These are phyloP conservation scores for Anguilla obscura DNA, from an alignment of 2,797 vertebrate genomes.

Conservation along the genomic window DNA sequence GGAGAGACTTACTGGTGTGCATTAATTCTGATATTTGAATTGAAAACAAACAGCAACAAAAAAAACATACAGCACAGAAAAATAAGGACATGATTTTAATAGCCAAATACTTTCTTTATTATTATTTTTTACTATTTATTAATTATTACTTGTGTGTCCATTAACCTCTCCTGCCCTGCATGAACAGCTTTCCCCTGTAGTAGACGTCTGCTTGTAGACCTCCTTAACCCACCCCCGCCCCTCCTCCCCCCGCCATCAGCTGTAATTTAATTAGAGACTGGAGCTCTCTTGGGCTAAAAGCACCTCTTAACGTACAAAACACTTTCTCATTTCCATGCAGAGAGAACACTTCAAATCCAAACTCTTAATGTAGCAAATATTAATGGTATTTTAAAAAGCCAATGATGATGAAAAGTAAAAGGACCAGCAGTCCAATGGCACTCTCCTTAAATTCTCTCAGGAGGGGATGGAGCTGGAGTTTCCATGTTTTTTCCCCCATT, in stretches of 20 bases:
- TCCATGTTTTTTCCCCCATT: not conserved
- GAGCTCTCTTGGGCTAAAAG: not conserved
- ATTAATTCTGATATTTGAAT: not conserved
- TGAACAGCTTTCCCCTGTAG: not conserved
- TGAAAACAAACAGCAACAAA: not conserved
- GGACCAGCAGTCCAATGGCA: not conserved
- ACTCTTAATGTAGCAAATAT: not conserved
- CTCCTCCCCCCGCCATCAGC: not conserved
- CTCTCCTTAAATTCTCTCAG: not conserved
- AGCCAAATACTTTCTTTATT: not conserved
- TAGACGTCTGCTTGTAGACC: not conserved
- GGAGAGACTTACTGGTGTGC: not conserved
- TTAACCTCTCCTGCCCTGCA: not conserved
- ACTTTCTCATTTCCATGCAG: not conserved
- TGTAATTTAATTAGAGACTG: slow-evolving; percentile 7
- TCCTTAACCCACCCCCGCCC: not conserved
- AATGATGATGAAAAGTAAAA: not conserved
- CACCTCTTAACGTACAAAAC: not conserved
- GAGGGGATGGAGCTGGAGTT: not conserved
- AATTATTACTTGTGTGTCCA: not conserved
- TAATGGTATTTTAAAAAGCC: not conserved
- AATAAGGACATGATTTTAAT: not conserved
- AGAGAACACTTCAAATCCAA: not conserved
- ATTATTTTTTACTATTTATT: not conserved
- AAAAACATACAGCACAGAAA: not conserved